phyloP scores from a whole-genome alignment of 2,113 vertebrate genomes.

The Phocoena phocoena region DNA sequence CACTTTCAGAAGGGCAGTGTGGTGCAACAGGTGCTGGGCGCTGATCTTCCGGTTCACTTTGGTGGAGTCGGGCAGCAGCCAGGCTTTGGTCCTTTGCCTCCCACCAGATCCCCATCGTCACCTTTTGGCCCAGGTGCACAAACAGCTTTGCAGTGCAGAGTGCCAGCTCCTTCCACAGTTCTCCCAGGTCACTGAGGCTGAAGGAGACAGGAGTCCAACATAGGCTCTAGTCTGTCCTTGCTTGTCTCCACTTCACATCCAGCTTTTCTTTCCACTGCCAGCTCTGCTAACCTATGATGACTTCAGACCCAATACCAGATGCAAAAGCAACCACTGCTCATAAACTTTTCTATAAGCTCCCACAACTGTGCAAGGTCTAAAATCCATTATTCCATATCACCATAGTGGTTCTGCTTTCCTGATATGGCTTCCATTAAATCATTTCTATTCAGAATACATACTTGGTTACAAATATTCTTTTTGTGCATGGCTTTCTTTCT shows the following conservation, averaged over 20 bases:
- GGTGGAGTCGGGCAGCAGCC: background rate
- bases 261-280: background rate
- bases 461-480: constrained; percentile 23
- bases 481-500: background rate
- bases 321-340: background rate
- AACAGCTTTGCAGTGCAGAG: background rate
- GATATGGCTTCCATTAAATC: background rate
- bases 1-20: background rate
- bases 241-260: background rate
- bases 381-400: background rate
- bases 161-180: background rate
- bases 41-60: background rate
- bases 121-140: background rate
- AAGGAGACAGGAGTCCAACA: background rate
- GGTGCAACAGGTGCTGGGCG: background rate
- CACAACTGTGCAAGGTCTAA: background rate
- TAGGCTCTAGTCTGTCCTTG: background rate
- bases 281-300: background rate
- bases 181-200: background rate
- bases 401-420: background rate
- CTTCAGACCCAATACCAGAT: background rate
- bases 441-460: background rate
- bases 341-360: background rate
- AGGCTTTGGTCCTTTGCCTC: background rate
- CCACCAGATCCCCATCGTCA: background rate